These are phyloP conservation scores for Phaedon cochleariae DNA, from an alignment of 2,888 invertebrate species.

Conservation along the genomic window DNA sequence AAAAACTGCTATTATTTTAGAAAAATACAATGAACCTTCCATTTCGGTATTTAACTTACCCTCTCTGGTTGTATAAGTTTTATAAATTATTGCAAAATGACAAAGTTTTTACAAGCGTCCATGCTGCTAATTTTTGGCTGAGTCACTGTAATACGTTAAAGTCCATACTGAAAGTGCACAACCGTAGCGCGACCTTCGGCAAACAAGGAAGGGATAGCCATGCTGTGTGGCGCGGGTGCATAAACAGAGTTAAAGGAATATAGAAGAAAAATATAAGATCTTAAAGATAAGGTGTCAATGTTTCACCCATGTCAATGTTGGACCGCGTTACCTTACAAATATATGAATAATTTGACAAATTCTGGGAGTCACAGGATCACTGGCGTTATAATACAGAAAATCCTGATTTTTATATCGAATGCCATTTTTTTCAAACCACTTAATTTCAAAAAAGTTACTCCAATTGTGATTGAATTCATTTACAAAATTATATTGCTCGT, in stretches of 20 bases:
- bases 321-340: background rate
- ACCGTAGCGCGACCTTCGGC: too few species aligned
- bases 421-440: background rate
- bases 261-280: too few species aligned
- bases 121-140: too few species aligned
- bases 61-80: background rate
- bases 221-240: too few species aligned
- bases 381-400: background rate
- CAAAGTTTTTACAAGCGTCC: too few species aligned
- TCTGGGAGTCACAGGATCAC: background rate
- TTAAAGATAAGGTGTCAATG: background rate
- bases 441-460: background rate
- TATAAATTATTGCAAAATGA: too few species aligned
- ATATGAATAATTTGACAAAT: background rate
- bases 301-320: constrained; percentile 4
- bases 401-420: background rate
- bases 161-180: too few species aligned
- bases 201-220: too few species aligned
- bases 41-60: too few species aligned
- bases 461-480: background rate
- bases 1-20: background rate
- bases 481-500: background rate
- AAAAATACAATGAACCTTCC: background rate
- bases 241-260: too few species aligned
- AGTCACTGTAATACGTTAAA: too few species aligned